Evolutionary conservation across 2,113 vertebrate species (phyloP).

Genomic region (Neotoma lepida): DNA sequence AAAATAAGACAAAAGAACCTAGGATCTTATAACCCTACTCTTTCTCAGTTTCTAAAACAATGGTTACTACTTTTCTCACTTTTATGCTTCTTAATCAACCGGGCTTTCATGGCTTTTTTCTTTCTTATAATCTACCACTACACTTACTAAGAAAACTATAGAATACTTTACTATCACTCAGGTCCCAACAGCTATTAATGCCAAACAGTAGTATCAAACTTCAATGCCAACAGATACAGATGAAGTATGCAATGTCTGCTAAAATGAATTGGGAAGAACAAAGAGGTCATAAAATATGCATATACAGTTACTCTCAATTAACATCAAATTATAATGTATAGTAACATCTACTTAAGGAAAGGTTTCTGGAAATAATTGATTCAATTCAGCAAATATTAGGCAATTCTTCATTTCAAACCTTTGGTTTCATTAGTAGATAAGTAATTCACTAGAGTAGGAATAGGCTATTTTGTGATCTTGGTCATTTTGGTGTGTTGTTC

Average conservation of each 20-base stretch:
- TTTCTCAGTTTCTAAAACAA: neutral
- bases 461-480: neutral
- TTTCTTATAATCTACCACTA: constrained; percentile 5
- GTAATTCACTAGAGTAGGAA: constrained; percentile 1
- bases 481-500: neutral
- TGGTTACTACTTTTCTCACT: neutral
- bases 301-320: neutral
- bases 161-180: constrained; percentile 13
- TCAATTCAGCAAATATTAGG: constrained; percentile 33
- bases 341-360: neutral
- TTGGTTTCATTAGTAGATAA: neutral
- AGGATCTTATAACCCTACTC: neutral
- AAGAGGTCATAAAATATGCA: neutral
- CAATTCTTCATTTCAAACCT: neutral
- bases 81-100: constrained; percentile 6
- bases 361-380: constrained; percentile 27
- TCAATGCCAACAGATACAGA: neutral
- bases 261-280: neutral
- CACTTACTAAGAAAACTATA: constrained; percentile 48
- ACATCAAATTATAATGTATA: neutral
- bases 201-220: neutral
- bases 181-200: neutral
- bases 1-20: neutral
- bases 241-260: neutral
- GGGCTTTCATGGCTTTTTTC: constrained; percentile 34